Evolutionary conservation across 2,113 vertebrate genomes (phyloP), one percentile per base, ranked within the genome.

Genomic region (Atherinomorus stipes): DNA sequence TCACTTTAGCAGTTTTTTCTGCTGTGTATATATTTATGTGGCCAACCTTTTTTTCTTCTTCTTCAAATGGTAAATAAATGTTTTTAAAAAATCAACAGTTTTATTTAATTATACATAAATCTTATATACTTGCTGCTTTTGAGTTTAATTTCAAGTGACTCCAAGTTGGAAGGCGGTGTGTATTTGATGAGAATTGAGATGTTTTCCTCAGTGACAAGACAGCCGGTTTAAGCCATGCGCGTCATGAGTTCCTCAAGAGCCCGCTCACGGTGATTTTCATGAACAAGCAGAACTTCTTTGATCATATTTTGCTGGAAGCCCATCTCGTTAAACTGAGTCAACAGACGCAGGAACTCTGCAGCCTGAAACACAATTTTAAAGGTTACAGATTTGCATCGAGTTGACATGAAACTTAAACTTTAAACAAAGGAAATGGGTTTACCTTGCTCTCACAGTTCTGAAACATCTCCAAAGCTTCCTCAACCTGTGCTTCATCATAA

Each of bases 381-480:
- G 9, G 21, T 66, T 22, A 16, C 22, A 23, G 4, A 51, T 38
- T 40, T 31, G 31, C 6, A 59, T 44, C 21, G 21, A 42, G 15
- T 38, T 47, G 9, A 19, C n/a, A 15, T 3, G 6, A 11, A 9
- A 40, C 8, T 38, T 22, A 13, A 6, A 31, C 1, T 9, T 4
- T 25, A 18, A n/a, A 18, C 4, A 42, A 10, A 16, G n/a, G 26
- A 42, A 10, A 1, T 53, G 11, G 8, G 28, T 7, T 94, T 56
- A 98, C 98, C 95, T 99, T 96, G 77, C 93, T 96, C 79, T 99
- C 98, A 0, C 96, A 97, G 91, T 96, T 96, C 93, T 99, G 97
- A 93, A 98, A 99, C 95, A 99, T 98, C 82, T 99, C 98, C 94
- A 99, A 91, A 75, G 98, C 97, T 59, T 99, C 97, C 9, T 98